Conservation (phyloP, 2,113 vertebrate genomes). For the Acanthochromis polyacanthus region DNA sequence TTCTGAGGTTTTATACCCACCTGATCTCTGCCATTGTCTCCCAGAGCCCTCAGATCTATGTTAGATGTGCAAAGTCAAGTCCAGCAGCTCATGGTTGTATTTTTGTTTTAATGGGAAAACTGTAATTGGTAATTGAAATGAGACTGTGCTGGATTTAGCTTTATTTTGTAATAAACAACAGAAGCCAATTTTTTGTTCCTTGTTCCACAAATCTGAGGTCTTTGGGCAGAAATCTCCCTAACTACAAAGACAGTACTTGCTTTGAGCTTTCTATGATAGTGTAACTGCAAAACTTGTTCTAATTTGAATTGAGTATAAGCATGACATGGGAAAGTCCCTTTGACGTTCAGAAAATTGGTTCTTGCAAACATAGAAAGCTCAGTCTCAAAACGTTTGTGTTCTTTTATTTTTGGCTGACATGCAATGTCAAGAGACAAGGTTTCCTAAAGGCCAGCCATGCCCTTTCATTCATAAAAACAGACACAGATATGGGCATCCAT, state of each 20-base stretch:
- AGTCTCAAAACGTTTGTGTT: conserved; percentile 55
- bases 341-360: conserved; percentile 25
- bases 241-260: conserved; percentile 62
- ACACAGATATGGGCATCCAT: conserved; percentile 41
- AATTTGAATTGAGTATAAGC: conserved; percentile 32
- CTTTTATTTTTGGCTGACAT: conserved; percentile 50
- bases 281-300: conserved; percentile 4
- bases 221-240: conserved; percentile 44
- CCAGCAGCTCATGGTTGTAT: neutral
- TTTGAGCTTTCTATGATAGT: conserved; percentile 82
- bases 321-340: conserved; percentile 13
- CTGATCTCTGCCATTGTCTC: conserved; percentile 73
- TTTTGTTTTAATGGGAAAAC: neutral
- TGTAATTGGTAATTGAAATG: neutral
- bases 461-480: conserved; percentile 43
- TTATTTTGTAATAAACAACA: neutral
- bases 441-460: conserved; percentile 44
- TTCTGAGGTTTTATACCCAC: conserved; percentile 79
- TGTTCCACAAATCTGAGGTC: conserved; percentile 82
- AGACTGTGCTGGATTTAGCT: neutral
- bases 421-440: conserved; percentile 76
- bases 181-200: neutral
- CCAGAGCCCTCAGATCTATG: conserved; percentile 76
- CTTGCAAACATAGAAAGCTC: conserved; percentile 79
- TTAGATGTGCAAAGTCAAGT: neutral